phyloP scores from a whole-genome alignment of 2,797 vertebrate species.

The Sebastolobus alascanus region DNA sequence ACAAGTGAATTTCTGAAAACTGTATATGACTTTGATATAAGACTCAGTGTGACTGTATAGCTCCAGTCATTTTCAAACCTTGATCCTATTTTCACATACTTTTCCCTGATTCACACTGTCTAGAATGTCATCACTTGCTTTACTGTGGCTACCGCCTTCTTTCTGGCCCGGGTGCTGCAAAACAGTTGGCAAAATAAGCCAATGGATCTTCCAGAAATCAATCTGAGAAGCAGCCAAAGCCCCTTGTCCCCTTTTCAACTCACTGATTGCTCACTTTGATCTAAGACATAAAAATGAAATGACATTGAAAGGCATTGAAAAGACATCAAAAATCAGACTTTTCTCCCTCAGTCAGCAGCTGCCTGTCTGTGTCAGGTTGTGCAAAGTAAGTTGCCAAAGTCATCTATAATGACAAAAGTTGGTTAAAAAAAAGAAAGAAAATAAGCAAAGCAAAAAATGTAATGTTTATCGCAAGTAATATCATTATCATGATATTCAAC shows the following conservation, averaged over 20 bases:
- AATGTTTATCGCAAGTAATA: no score
- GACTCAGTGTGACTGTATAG: background rate
- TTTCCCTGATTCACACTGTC: background rate
- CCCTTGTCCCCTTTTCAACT: background rate
- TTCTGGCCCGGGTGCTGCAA: background rate
- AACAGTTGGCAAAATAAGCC: background rate
- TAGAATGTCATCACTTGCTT: background rate
- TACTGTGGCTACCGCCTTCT: background rate
- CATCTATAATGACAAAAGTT: no score
- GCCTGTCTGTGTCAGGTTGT: no score
- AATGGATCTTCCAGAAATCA: no score
- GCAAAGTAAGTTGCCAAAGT: no score
- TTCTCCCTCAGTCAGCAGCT: background rate
- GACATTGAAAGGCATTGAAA: background rate
- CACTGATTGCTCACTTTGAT: constrained; percentile 7
- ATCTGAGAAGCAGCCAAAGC: background rate
- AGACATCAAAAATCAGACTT: background rate
- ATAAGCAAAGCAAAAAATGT: no score
- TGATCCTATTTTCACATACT: background rate
- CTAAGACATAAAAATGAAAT: background rate
- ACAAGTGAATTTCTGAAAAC: constrained; percentile 17
- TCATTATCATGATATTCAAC: no score
- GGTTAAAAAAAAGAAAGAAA: no score
- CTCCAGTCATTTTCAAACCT: background rate
- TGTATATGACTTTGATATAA: background rate